A percentile compares a stretch with the other conserved stretches of the same genome.
Evolutionary conservation across 2,888 invertebrate species (phyloP).

Genomic region (Lochmaea capreae): DNA sequence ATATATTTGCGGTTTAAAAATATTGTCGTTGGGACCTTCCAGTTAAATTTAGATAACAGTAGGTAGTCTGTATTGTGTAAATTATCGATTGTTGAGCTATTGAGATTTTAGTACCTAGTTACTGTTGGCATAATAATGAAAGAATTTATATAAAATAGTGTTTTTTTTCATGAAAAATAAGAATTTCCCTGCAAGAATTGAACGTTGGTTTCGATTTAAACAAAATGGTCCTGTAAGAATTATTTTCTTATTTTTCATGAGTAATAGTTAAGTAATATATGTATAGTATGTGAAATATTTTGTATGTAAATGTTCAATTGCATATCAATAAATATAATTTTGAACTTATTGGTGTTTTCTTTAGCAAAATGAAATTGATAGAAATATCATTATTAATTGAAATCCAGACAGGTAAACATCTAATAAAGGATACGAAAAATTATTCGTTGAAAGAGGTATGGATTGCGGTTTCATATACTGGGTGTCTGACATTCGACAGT

Average conservation of each 20-base stretch:
- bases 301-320: not conserved
- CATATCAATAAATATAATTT: slow-evolving; percentile 5
- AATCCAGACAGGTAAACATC: too few species aligned
- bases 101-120: not conserved
- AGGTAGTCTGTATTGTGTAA: not conserved
- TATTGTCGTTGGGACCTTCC: too few species aligned
- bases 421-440: too few species aligned
- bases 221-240: too few species aligned
- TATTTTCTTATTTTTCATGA: not conserved
- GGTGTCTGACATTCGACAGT: too few species aligned
- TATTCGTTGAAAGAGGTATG: too few species aligned
- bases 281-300: slow-evolving; percentile 5
- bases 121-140: not conserved
- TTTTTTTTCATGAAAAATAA: not conserved
- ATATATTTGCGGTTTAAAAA: too few species aligned
- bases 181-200: not conserved
- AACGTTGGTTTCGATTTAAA: too few species aligned
- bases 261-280: not conserved
- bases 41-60: not conserved
- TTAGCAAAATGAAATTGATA: not conserved
- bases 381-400: not conserved
- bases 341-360: not conserved
- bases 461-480: too few species aligned
- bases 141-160: not conserved
- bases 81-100: not conserved